Evolutionary conservation across 2,888 invertebrate species (phyloP), one percentile per base, ranked within the genome.

Genomic region (Eurytoma adleriae): DNA sequence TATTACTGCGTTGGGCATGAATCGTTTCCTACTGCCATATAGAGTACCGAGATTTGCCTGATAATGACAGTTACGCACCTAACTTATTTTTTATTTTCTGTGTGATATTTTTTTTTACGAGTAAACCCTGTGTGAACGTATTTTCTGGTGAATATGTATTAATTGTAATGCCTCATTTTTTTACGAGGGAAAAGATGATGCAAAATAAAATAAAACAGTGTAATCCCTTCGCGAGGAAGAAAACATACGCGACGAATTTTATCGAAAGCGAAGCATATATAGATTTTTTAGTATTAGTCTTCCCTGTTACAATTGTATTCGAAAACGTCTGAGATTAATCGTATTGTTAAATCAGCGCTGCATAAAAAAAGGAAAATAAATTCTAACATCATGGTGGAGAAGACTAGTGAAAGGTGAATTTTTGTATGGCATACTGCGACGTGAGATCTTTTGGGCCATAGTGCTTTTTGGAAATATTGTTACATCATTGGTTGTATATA

Each of bases 241-340:
- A 40, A 16, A 66, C 24, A 54, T 50, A 48, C 20, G 68, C 50
- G 56, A 66, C 13, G 48, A 68, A 61, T 69, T 69, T 77, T 57
- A 48, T 12, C 18, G 70, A 79, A 80, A 79, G 57, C 57, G 67
- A 77, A 62, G 18, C 30, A 72, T 59, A 62, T 56, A 50, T 16
- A 64, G 59, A 56, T 72, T 75, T 72, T 82, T 82, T 85, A 84
- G 84, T 83, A 83, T 87, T 87, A 85, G 87, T 87, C 87, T 87
- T 87, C 87, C 87, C 83, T 84, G 84, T 85, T 86, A 85, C 54
- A 78, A 81, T 74, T 71, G 67, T 78, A 74, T 74, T 78, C 67
- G 66, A 78, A 78, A 78, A 83, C 18, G 30, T 72, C 75, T 78
- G 71, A 76, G 68, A 80, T 71, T 76, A 76, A 80, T 68, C 27